Evolutionary conservation across 1,140 invertebrate species (phyloP), one percentile per base, ranked within the genome.

Genomic region (Zaprionus inermis): DNA sequence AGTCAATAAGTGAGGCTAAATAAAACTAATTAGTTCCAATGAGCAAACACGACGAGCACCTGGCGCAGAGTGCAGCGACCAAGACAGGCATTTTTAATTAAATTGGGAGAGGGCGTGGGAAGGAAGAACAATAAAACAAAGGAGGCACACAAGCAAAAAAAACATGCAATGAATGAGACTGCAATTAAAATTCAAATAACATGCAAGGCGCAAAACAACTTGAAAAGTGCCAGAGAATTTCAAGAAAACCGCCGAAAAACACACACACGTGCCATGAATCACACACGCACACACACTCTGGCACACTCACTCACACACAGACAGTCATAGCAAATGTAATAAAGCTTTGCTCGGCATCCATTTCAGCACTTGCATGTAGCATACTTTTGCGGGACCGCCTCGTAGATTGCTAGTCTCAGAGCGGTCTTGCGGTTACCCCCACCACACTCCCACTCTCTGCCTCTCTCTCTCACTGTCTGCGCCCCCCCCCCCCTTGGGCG

Each of bases 101-200:
- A 88, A 89, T 59, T 61, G 72, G 28, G 55, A 18, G 44, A 18
- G 44, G 10, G 51, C 4, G 54, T 34, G 16, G 58, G 28, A 22
- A 59, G 36, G 54, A 51, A 58, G 68, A 78, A 44, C 76, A 72
- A 90, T 90, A 76, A 90, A 90, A 83, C 71, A 90, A 90, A 83
- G 85, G 65, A 77, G 73, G 81, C 76, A 69, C 58, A 75, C 78
- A 78, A 76, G 72, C 81, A 79, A 83, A 86, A 81, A 81, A 84
- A 79, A 75, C 84, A 81, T 90, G 86, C 81, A 90, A 86, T 78
- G 58, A 86, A 90, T 49, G 80, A 78, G 77, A 86, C 73, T 86
- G 86, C 82, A 90, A 90, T 90, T 90, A 86, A 90, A 90, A 90
- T 90, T 83, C 86, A 91, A 90, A 90, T 88, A 90, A 83, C 82